Evolutionary conservation across 1,140 invertebrate species (phyloP).

Genomic region (Augochlora pura): DNA sequence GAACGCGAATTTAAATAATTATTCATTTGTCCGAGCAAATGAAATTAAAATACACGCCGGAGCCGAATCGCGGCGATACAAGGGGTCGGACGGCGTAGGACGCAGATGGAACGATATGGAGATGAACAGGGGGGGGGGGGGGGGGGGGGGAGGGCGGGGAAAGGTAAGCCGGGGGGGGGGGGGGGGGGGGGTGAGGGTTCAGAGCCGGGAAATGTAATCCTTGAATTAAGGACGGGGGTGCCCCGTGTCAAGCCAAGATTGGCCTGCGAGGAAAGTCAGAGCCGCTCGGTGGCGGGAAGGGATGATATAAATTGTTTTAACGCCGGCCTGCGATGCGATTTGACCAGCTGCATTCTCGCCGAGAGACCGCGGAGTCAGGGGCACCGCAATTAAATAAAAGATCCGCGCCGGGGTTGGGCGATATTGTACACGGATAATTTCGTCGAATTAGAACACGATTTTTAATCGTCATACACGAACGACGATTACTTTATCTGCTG

Average conservation of each 20-base stretch:
- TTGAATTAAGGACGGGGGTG: constrained; percentile 60
- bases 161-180: no score
- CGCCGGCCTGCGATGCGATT: constrained; percentile 58
- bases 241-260: constrained; percentile 37
- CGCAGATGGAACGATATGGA: constrained; percentile 24
- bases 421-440: no score
- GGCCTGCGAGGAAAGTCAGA: constrained; percentile 41
- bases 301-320: constrained; percentile 67
- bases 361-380: constrained; percentile 19
- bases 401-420: constrained; percentile 17
- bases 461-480: no score
- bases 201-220: constrained; percentile 51
- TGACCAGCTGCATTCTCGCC: constrained; percentile 47
- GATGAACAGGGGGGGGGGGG: not conserved
- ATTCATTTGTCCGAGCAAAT: constrained; percentile 48
- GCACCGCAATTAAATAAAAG: constrained; percentile 61
- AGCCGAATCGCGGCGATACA: constrained; percentile 14
- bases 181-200: not conserved
- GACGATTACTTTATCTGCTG: no score
- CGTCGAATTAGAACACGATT: no score
- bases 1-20: constrained; percentile 54
- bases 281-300: constrained; percentile 16
- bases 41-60: constrained; percentile 54
- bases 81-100: no score
- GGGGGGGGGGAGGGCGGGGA: constrained; percentile 9